Base-by-base conservation (phyloP, 2,888 invertebrate genomes). In the Meiosimyza decipiens region DNA sequence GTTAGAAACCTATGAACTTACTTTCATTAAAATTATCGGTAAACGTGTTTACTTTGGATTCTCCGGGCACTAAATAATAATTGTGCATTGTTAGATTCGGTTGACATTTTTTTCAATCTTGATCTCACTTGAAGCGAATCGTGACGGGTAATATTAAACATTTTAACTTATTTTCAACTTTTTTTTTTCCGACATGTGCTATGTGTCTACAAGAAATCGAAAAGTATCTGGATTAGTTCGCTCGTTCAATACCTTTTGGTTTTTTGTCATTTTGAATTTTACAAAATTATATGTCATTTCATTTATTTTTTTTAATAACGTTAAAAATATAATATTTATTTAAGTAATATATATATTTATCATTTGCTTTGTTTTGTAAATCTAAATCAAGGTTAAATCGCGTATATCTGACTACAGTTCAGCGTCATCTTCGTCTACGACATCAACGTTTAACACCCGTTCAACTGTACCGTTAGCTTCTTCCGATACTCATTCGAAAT, bases 331-430 rank as follows among this genome's bases (percentile, higher is more conserved):
- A 33, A 33, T 28, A 33, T 33, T 62, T 62, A 62, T 62, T 62
- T 33, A 47, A 57, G 64, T 69, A 28, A 72, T 72, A 72, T 52
- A 64, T 62, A 22, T 66, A n/a, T 74, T 75, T 71, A 64, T 63
- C 33, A 52, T 72, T 69, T 66, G 66, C 57, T 63, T 63, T 75
- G 64, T 60, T 64, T 57, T 64, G 71, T 70, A 51, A 16, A 47
- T 71, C 70, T 65, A 71, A 71, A 65, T 66, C 57, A 28, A 83
- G 83, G 80, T 81, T n/a, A 83, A 83, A 80, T 80, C 82, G 73
- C 82, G 82, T 77, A 78, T 80, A 73, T 83, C 82, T 40, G 83
- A 83, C 76, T 83, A 81, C 68, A 77, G 79, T 75, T 81, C 82
- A 74, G 79, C 80, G 63, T 78, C 78, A 73, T 81, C 80, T 71